Percentiles rank a stretch among this genome's conserved stretches.
These are phyloP conservation scores for Mamestra brassicae DNA, from an alignment of 2,888 invertebrate species.

Conservation along the genomic window DNA sequence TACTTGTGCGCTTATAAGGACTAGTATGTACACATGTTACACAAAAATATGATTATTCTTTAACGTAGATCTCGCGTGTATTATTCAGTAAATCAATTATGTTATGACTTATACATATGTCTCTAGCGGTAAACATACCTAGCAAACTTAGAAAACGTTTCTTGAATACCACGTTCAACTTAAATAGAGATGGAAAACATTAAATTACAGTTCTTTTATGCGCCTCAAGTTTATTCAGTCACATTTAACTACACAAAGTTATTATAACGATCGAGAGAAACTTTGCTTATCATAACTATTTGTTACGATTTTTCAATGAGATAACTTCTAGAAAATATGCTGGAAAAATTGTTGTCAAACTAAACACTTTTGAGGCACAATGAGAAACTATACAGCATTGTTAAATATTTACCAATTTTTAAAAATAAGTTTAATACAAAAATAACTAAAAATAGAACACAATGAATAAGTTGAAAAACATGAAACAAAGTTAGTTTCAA, in stretches of 20 bases:
- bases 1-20: not conserved
- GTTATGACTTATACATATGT: not conserved
- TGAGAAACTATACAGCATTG: not conserved
- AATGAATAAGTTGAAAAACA: conserved; percentile 1
- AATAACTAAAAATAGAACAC: no score
- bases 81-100: conserved; percentile 43
- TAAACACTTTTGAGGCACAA: not conserved
- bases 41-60: not conserved
- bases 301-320: conserved; percentile 24
- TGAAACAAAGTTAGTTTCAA: not conserved
- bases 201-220: conserved; percentile 1
- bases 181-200: conserved; percentile 23
- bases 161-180: conserved; percentile 25
- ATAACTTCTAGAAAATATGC: conserved; percentile 1
- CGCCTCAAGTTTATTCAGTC: conserved; percentile 6
- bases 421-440: not conserved
- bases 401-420: not conserved
- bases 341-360: not conserved
- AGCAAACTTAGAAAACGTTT: conserved; percentile 18
- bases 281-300: not conserved
- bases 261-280: conserved; percentile 2
- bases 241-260: conserved; percentile 22
- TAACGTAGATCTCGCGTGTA: not conserved
- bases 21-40: not conserved
- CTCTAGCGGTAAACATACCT: conserved; percentile 5